Conservation (phyloP, 2,797 vertebrate species). For the Melanotaenia boesemani region DNA sequence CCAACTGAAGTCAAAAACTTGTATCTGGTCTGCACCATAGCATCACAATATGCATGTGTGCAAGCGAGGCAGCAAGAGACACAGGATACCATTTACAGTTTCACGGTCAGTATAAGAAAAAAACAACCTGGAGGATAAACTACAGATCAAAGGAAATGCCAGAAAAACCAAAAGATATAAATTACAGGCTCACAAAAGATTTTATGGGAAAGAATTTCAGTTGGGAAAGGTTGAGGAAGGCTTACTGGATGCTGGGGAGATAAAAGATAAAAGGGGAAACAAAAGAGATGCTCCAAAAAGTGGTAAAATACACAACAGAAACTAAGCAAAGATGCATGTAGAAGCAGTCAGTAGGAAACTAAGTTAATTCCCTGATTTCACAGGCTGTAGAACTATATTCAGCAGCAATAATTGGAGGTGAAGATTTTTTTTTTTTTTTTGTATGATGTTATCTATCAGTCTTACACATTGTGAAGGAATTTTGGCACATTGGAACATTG, state of each 20-base stretch:
- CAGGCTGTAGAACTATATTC: too few relatives aligned
- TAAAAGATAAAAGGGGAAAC: conserved; percentile 6
- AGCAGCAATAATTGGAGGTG: neutral
- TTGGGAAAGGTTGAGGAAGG: conserved; percentile 8
- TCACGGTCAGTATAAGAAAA: conserved; percentile 42
- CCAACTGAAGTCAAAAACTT: conserved; percentile 18
- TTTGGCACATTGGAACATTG: neutral
- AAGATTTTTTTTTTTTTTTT: neutral
- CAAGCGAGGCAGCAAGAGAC: neutral
- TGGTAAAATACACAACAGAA: neutral
- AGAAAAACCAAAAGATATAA: conserved; percentile 26
- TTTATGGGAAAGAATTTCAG: conserved; percentile 1
- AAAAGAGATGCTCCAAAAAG: neutral
- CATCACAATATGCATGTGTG: neutral
- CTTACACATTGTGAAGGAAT: neutral
- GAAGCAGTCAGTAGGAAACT: neutral
- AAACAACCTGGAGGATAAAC: conserved; percentile 33
- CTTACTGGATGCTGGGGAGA: conserved; percentile 1
- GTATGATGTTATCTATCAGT: neutral
- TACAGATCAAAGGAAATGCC: conserved; percentile 45
- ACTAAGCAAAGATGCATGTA: neutral
- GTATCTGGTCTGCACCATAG: conserved; percentile 33
- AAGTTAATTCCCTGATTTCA: neutral
- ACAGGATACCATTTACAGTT: conserved; percentile 31
- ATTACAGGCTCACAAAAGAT: conserved; percentile 15